Evolutionary conservation across 2,797 vertebrate species (phyloP), one percentile per base, ranked within the genome.

Genomic region (Enteromius afrohamiltoni): DNA sequence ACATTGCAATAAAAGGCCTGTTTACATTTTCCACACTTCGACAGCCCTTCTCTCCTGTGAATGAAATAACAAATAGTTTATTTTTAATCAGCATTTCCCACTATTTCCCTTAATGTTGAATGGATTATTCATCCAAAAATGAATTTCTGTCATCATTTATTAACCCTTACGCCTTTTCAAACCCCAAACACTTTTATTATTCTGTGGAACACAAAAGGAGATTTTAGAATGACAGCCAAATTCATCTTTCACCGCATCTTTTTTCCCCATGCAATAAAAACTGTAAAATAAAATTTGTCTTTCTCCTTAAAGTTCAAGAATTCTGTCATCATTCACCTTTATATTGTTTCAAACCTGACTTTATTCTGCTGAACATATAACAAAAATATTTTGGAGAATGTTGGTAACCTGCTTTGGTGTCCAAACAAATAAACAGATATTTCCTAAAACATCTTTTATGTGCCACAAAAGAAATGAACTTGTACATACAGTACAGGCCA

Each of bases 11-110:
- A 99, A 91, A 95, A 97, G 29, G 97, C 97, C 91, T 97, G 97
- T 86, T 98, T 99, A 91, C 98, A 99, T 92, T 97, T 97, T 84
- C 98, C 98, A 88, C 98, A 99, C 87, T 97, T 99, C 82, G 95
- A 98, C 90, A 99, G 93, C 31, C 96, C 96, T 91, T 99, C 97
- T 95, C 91, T 97, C 94, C 98, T 99, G 93, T 79, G 94, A 93
- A 80, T 31, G 1, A 70, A 92, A 19, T 29, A 88, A 31, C 86
- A 1, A 40, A 85, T 64, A 21, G 2, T 79, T 74, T 5, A 67
- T 58, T 11, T 1, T 40, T 51, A 42, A 17, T 45, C 37, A 60
- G 37, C 1, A 17, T 29, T n/a, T n/a, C 4, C 0, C 6, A 17
- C 51, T 2, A 3, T 47, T 26, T 29, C 2, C 9, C 2, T 3